These are phyloP conservation scores for Epizoanthus rinbou DNA, from an alignment of 92 coral and sea anemone species.

Conservation along the genomic window DNA sequence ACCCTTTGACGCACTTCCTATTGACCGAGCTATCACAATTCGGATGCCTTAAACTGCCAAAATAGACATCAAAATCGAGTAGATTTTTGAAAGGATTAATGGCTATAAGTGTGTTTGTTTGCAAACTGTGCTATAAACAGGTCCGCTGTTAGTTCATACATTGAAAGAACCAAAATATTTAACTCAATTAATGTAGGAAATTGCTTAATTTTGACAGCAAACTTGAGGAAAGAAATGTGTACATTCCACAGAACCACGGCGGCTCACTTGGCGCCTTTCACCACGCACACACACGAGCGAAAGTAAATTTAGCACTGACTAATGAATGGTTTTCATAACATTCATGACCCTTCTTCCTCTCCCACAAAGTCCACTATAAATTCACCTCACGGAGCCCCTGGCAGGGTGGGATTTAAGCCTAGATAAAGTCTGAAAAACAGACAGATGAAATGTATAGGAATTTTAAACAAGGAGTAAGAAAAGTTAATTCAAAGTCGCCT, in stretches of 20 bases:
- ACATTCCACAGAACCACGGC: constrained; percentile 22
- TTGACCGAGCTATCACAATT: neutral
- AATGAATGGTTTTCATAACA: constrained; percentile 42
- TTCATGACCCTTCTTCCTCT: constrained; percentile 32
- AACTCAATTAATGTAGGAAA: constrained; percentile 5
- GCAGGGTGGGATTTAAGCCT: neutral
- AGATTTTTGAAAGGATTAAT: constrained; percentile 28
- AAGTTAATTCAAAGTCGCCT: neutral
- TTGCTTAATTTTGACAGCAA: constrained; percentile 6
- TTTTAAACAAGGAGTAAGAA: neutral
- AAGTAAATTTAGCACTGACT: constrained; percentile 35
- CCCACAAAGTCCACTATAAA: constrained; percentile 25
- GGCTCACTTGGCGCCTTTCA: neutral
- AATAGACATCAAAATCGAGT: constrained; percentile 34
- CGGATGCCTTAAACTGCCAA: constrained; percentile 20
- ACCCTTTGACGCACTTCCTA: constrained; percentile 42
- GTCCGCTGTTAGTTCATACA: constrained; percentile 10
- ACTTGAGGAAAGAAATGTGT: constrained; percentile 26
- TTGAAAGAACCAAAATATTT: constrained; percentile 9
- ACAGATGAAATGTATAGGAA: neutral
- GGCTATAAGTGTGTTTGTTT: constrained; percentile 11
- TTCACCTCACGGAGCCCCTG: constrained; percentile 28
- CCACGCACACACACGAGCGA: neutral
- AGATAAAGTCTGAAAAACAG: neutral
- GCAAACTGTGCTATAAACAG: constrained; percentile 23